Conservation (phyloP, 2,888 invertebrate genomes). For the Ichneumoninae sp. region DNA sequence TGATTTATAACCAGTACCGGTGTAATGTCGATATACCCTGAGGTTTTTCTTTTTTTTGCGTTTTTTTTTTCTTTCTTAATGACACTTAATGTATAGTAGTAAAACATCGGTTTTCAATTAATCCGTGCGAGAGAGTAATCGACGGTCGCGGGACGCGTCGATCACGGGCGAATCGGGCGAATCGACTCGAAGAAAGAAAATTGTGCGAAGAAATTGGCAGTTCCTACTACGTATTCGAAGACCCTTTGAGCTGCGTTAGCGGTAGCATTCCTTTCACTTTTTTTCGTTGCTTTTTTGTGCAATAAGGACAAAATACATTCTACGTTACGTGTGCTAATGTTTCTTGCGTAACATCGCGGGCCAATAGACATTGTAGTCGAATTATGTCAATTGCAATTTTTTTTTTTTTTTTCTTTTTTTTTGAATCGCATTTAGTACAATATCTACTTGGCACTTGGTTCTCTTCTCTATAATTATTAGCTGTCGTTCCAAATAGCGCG, state of each 20-base stretch:
- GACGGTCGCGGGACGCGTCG: not conserved
- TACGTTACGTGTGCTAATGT: conserved; percentile 27
- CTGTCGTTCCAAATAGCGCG: conserved; percentile 13
- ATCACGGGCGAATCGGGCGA: conserved; percentile 1
- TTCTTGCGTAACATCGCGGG: conserved; percentile 31
- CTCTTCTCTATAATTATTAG: conserved; percentile 29
- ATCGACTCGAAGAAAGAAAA: conserved; percentile 9
- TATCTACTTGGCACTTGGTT: conserved; percentile 70
- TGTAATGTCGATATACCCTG: conserved; percentile 66
- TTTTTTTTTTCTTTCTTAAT: conserved; percentile 51
- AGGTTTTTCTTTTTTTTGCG: conserved; percentile 48
- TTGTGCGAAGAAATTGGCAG: conserved; percentile 46
- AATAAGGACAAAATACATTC: conserved; percentile 35
- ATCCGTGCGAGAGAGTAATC: conserved; percentile 16
- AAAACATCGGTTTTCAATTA: conserved; percentile 39
- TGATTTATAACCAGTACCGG: conserved; percentile 62
- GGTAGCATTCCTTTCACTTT: not conserved
- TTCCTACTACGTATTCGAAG: conserved; percentile 25
- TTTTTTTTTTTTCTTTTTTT: conserved; percentile 19
- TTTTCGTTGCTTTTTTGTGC: conserved; percentile 34
- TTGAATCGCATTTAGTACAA: conserved; percentile 42
- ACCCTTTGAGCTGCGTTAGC: conserved; percentile 19
- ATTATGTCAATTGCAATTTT: conserved; percentile 30
- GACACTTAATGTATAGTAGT: conserved; percentile 56
- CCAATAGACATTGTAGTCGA: conserved; percentile 47